phyloP scores from a whole-genome alignment of 2,888 invertebrate species.

The Argyresthia albistria region DNA sequence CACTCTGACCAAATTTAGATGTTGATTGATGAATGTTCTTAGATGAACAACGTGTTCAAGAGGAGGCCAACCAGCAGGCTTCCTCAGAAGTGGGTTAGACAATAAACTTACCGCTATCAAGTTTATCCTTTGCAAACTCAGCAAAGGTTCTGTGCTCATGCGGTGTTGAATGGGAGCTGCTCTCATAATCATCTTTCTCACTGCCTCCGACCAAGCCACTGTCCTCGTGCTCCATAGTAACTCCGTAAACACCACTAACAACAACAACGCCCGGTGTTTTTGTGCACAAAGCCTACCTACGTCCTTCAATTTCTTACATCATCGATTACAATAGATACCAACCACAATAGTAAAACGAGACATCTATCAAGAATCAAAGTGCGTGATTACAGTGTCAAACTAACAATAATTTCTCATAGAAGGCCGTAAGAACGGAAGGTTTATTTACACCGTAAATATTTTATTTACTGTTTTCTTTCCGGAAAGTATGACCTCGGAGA shows the following conservation, averaged over 20 bases:
- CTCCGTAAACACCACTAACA: conserved; percentile 20
- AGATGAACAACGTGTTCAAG: too few relatives aligned
- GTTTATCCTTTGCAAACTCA: conserved; percentile 62
- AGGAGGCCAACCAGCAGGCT: too few relatives aligned
- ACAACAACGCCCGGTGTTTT: conserved; percentile 30
- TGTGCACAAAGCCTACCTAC: conserved; percentile 6
- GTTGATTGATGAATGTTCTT: too few relatives aligned
- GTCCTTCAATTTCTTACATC: conserved; percentile 65
- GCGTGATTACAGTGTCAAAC: too few relatives aligned
- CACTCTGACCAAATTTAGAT: too few relatives aligned
- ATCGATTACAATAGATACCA: conserved; percentile 45
- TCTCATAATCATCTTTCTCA: conserved; percentile 53
- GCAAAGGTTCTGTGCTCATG: conserved; percentile 62
- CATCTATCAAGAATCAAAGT: neutral
- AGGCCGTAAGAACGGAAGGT: conserved; percentile 2
- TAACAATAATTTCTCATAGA: neutral
- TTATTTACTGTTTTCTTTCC: conserved; percentile 16
- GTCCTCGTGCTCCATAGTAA: conserved; percentile 50
- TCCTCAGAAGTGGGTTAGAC: neutral
- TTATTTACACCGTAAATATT: conserved; percentile 26
- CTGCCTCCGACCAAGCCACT: conserved; percentile 29
- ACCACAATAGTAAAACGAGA: conserved; percentile 6
- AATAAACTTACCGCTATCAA: conserved; percentile 54
- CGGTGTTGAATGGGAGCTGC: conserved; percentile 58
- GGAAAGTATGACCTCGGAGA: conserved; percentile 13